A percentile compares a stretch with the other conserved stretches of the same genome.
Evolutionary conservation across 2,888 invertebrate genomes (phyloP).

Genomic region (Adineta ricciae): DNA sequence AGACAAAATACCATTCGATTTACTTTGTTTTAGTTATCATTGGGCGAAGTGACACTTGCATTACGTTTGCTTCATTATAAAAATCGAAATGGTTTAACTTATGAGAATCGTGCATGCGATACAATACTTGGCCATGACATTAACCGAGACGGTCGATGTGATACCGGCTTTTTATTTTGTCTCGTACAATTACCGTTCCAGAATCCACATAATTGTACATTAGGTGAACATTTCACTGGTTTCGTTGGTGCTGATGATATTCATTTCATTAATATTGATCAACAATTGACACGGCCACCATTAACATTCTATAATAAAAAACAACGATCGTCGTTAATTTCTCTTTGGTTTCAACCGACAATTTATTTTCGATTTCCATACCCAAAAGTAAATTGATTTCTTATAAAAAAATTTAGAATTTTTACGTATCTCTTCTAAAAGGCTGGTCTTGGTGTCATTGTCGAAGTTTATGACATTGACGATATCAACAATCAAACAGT

Average conservation of each 20-base stretch:
- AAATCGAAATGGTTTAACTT: constrained; percentile 17
- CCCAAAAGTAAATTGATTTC: constrained; percentile 21
- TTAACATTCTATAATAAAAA: too few relatives aligned
- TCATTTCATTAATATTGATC: neutral
- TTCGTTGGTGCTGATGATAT: constrained; percentile 31
- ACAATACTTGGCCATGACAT: neutral
- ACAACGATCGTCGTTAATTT: neutral
- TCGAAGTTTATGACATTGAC: constrained; percentile 25
- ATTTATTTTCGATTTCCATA: constrained; percentile 25
- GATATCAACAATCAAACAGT: constrained; percentile 4
- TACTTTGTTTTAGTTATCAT: neutral
- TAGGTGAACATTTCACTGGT: constrained; percentile 29
- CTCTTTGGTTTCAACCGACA: neutral
- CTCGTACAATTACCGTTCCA: constrained; percentile 32
- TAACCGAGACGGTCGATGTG: constrained; percentile 24
- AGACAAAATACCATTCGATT: neutral
- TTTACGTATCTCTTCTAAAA: neutral
- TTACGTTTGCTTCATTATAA: constrained; percentile 21
- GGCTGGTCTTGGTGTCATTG: constrained; percentile 31
- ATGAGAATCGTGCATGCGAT: constrained; percentile 19
- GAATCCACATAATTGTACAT: constrained; percentile 33
- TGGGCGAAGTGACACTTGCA: neutral
- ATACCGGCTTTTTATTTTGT: constrained; percentile 32
- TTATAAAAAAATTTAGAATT: neutral
- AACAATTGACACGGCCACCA: neutral